Conservation (phyloP, 2,113 vertebrate genomes). For the Istiophorus platypterus region DNA sequence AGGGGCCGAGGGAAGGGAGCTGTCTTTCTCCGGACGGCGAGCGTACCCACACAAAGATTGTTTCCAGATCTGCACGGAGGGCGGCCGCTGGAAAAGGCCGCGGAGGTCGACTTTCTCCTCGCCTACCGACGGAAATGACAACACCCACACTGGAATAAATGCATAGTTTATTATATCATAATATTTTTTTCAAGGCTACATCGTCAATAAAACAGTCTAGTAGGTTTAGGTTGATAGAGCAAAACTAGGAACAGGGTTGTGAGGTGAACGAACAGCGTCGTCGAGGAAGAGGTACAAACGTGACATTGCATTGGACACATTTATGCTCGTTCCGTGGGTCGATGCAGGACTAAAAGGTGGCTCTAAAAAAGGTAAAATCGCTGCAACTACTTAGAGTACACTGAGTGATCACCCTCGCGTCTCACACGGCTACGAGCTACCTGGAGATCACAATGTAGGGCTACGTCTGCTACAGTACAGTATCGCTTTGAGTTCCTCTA, state of each 20-base stretch:
- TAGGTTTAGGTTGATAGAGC: conserved; percentile 43
- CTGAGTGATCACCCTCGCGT: conserved; percentile 46
- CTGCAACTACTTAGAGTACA: conserved; percentile 66
- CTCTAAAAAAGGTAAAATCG: conserved; percentile 60
- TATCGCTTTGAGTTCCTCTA: conserved; percentile 67
- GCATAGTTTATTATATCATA: conserved; percentile 81
- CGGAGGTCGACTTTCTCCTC: no score
- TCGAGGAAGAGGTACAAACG: conserved; percentile 54
- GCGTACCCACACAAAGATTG: no score
- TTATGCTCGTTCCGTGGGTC: conserved; percentile 45
- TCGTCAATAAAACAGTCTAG: conserved; percentile 72
- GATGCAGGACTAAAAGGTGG: conserved; percentile 50
- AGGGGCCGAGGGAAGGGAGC: not conserved
- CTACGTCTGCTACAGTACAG: conserved; percentile 72
- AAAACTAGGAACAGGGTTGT: conserved; percentile 56
- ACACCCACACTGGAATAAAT: conserved; percentile 75
- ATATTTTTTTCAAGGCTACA: conserved; percentile 67
- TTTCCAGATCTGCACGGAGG: not conserved
- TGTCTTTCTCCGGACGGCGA: not conserved
- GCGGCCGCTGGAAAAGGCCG: not conserved
- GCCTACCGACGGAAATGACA: no score
- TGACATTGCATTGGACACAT: conserved; percentile 37
- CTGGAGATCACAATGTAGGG: conserved; percentile 63
- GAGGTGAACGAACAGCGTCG: conserved; percentile 46
- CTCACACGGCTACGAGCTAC: conserved; percentile 64